Evolutionary conservation across 2,797 vertebrate species (phyloP).

Genomic region (Hemitrygon akajei): DNA sequence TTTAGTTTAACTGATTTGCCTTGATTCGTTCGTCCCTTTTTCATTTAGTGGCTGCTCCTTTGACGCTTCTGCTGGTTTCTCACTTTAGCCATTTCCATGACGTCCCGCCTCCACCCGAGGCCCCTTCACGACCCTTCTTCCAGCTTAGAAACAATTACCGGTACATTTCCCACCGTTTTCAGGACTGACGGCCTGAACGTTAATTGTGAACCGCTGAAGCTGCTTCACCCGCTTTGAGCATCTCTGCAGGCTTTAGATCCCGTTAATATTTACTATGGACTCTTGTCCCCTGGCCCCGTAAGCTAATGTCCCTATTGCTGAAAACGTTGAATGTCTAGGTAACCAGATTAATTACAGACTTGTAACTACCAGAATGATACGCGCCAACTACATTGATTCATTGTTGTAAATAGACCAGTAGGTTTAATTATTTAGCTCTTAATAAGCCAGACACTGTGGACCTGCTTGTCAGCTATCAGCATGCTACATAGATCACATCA

Average conservation of each 20-base stretch:
- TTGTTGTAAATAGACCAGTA: neutral
- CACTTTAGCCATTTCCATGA: neutral
- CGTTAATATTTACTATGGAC: too few species aligned
- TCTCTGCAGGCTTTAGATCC: neutral
- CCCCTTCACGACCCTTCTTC: neutral
- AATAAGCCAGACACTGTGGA: neutral
- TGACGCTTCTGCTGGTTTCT: too few species aligned
- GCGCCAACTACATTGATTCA: neutral
- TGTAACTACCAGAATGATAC: neutral
- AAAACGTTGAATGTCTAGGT: neutral
- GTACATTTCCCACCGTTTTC: neutral
- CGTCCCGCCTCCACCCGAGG: neutral
- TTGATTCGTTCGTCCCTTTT: too few species aligned
- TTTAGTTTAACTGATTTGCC: too few species aligned
- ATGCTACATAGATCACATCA: neutral
- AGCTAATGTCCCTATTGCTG: neutral
- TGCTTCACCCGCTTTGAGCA: neutral
- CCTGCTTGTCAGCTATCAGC: neutral
- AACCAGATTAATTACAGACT: neutral
- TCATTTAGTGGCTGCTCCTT: too few species aligned
- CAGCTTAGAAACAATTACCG: neutral
- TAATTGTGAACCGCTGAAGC: too few species aligned
- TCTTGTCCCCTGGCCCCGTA: neutral
- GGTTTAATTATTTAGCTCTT: neutral
- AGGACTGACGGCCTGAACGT: too few species aligned